phyloP scores from a whole-genome alignment of 2,113 vertebrate species.

The Nicator chloris region DNA sequence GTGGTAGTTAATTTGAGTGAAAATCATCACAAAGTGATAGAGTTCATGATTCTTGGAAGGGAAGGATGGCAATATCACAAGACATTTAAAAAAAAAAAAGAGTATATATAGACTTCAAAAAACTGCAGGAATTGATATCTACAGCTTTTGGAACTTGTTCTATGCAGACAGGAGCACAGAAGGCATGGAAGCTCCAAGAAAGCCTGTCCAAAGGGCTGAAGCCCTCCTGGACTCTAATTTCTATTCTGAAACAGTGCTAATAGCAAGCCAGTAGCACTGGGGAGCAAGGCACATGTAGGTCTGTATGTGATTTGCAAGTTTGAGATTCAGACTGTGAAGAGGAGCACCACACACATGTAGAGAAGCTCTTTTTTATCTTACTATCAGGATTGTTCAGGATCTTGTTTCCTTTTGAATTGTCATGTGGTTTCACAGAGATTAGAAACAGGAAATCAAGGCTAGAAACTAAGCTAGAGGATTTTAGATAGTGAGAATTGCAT shows the following conservation, averaged over 20 bases:
- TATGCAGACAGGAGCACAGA: background rate
- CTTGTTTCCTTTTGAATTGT: background rate
- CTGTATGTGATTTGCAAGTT: background rate
- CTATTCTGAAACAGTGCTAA: background rate
- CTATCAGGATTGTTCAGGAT: background rate
- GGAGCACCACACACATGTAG: background rate
- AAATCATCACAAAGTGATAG: slow-evolving; percentile 27
- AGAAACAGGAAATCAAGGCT: background rate
- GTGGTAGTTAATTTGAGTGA: slow-evolving; percentile 53
- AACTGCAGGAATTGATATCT: background rate
- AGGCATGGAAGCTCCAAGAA: background rate
- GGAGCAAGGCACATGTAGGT: background rate
- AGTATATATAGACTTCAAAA: background rate
- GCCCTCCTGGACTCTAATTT: background rate
- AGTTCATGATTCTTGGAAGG: background rate
- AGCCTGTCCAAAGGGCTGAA: background rate
- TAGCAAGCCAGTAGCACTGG: background rate
- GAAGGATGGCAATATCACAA: slow-evolving; percentile 10
- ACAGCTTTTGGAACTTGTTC: background rate
- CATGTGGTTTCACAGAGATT: background rate
- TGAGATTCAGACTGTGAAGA: background rate
- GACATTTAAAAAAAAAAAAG: background rate
- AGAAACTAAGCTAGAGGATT: background rate
- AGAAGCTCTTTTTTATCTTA: background rate
- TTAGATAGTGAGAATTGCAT: background rate